A percentile compares a stretch with the other conserved stretches of the same genome.
Evolutionary conservation across 2,888 invertebrate genomes (phyloP).

Genomic region (Drosophila mimica): DNA sequence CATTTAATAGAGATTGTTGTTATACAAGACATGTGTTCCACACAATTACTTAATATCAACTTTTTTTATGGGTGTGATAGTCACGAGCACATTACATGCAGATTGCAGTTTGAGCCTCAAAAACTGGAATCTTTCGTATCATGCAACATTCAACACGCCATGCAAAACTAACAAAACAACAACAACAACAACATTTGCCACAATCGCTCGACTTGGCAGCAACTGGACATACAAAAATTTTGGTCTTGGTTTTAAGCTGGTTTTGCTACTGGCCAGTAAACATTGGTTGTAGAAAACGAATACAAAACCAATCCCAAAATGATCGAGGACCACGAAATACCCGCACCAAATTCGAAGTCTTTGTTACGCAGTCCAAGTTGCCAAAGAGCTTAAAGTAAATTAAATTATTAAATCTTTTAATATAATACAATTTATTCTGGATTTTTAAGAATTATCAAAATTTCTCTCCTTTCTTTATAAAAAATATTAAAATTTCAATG

Average conservation of each 20-base stretch:
- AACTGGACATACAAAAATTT: constrained; percentile 46
- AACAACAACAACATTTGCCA: constrained; percentile 13
- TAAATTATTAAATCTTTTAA: background rate
- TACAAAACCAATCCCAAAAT: background rate
- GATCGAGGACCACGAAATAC: constrained; percentile 16
- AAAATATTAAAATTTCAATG: background rate
- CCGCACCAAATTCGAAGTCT: background rate
- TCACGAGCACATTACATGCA: constrained; percentile 53
- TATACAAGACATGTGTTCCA: constrained; percentile 36
- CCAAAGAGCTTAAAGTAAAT: background rate
- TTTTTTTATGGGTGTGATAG: constrained; percentile 54
- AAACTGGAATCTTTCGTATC: constrained; percentile 47
- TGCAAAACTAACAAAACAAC: constrained; percentile 28
- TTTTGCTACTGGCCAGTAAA: constrained; percentile 35
- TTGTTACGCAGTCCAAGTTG: background rate
- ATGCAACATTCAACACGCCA: constrained; percentile 51
- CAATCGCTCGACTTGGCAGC: constrained; percentile 25
- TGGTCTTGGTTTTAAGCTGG: constrained; percentile 40
- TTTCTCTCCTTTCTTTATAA: background rate
- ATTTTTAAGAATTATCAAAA: background rate
- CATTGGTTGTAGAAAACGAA: constrained; percentile 33
- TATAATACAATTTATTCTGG: background rate
- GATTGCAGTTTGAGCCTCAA: constrained; percentile 31
- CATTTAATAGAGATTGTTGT: constrained; percentile 18
- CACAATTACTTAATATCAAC: constrained; percentile 47